Evolutionary conservation across 2,888 invertebrate genomes (phyloP).

Genomic region (Petrolisthes cinctipes): DNA sequence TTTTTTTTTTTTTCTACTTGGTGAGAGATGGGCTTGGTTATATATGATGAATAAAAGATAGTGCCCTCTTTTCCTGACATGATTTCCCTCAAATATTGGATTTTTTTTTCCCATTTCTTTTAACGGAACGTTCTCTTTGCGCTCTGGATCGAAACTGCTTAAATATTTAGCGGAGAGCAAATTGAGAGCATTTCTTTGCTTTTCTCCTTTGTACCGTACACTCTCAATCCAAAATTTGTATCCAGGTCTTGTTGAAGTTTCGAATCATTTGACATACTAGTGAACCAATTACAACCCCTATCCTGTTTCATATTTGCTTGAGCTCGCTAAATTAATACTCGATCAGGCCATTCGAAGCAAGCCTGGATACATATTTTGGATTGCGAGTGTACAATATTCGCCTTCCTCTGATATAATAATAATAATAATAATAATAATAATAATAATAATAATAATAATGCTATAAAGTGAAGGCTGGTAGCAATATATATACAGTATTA

Average conservation of each 20-base stretch:
- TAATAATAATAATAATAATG: not conserved
- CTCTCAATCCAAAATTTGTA: too few relatives aligned
- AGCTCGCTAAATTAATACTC: too few relatives aligned
- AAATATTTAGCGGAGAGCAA: not conserved
- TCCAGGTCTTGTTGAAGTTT: too few relatives aligned
- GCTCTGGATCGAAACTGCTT: not conserved
- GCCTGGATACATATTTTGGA: too few relatives aligned
- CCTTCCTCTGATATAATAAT: not conserved
- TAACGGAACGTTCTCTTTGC: not conserved
- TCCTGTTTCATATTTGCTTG: too few relatives aligned
- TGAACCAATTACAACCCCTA: too few relatives aligned
- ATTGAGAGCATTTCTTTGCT: not conserved
- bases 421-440: not conserved
- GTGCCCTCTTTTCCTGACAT: not conserved
- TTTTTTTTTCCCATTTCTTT: not conserved
- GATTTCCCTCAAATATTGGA: constrained; percentile 12
- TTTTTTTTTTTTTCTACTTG: not conserved
- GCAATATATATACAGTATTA: constrained; percentile 1
- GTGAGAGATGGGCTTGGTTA: not conserved
- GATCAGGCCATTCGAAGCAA: too few relatives aligned
- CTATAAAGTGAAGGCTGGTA: not conserved
- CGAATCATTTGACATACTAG: too few relatives aligned
- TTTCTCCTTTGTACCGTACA: not conserved
- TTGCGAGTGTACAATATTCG: not conserved
- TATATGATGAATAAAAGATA: constrained; percentile 14